Conservation (phyloP, 2,113 vertebrate species). For the Chloebia gouldiae region DNA sequence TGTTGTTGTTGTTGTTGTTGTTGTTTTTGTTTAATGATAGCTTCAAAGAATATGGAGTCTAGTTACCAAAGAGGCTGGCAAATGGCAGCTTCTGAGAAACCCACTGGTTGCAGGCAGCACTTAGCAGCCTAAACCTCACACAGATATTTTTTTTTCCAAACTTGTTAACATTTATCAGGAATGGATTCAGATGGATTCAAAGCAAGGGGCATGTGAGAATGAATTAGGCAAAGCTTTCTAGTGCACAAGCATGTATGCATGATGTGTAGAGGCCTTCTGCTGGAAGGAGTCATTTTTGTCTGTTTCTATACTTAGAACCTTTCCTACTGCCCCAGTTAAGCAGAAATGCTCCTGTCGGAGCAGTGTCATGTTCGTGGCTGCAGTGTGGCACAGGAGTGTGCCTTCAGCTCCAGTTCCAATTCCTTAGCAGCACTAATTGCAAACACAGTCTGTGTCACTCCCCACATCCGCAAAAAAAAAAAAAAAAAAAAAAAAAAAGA, state of each 20-base stretch:
- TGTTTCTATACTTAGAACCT: slow-evolving; percentile 56
- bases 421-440: slow-evolving; percentile 62
- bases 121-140: not conserved
- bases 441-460: slow-evolving; percentile 27
- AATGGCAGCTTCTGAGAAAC: not conserved
- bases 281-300: slow-evolving; percentile 53
- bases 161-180: not conserved
- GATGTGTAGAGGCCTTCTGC: not conserved
- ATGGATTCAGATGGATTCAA: slow-evolving; percentile 22
- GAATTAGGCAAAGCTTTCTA: slow-evolving; percentile 55
- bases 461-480: not conserved
- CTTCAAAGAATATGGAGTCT: not conserved
- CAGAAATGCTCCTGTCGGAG: slow-evolving; percentile 64
- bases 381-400: slow-evolving; percentile 41
- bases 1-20: not conserved
- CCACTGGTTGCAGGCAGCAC: not conserved
- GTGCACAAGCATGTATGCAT: not conserved
- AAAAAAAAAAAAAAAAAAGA: slow-evolving; percentile 53
- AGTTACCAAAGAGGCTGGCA: not conserved
- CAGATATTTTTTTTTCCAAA: not conserved
- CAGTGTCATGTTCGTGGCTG: slow-evolving; percentile 48
- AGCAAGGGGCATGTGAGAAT: slow-evolving; percentile 27
- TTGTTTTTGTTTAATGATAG: not conserved
- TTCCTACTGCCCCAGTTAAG: slow-evolving; percentile 30
- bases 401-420: slow-evolving; percentile 26